Conservation (phyloP, 2,797 vertebrate genomes). For the Amblyopsis hoosieri region DNA sequence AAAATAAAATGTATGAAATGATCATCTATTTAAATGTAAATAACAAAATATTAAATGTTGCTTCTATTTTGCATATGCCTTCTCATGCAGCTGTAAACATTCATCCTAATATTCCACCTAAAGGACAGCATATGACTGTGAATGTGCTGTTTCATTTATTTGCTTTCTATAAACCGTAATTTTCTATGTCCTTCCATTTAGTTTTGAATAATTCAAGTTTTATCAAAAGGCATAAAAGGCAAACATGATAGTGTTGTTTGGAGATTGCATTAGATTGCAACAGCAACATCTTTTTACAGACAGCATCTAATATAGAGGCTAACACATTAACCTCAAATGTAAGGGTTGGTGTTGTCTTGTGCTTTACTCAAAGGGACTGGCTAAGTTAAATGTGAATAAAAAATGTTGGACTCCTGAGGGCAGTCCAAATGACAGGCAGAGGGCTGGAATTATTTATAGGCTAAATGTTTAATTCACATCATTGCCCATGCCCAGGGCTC, state of each 20-base stretch:
- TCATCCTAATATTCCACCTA: not conserved
- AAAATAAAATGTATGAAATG: not conserved
- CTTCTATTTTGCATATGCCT: too few species aligned
- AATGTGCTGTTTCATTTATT: conserved; percentile 13
- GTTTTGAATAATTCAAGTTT: conserved; percentile 14
- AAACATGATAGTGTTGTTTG: too few species aligned
- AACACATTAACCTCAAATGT: too few species aligned
- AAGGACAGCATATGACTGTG: conserved; percentile 38
- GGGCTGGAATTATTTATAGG: conserved; percentile 31
- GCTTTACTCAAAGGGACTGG: conserved; percentile 15
- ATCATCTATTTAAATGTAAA: too few species aligned
- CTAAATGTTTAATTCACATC: conserved; percentile 23
- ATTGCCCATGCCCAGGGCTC: not conserved
- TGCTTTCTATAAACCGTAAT: too few species aligned
- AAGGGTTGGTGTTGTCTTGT: too few species aligned
- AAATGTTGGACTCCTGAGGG: conserved; percentile 35
- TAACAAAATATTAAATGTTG: too few species aligned
- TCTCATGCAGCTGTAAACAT: not conserved
- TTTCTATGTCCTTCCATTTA: not conserved
- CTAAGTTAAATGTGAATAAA: conserved; percentile 35
- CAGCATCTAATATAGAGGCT: too few species aligned
- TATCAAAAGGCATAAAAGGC: too few species aligned
- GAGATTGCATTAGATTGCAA: too few species aligned
- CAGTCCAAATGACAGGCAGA: conserved; percentile 21
- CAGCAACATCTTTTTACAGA: too few species aligned